A percentile compares a stretch with the other conserved stretches of the same genome.
phyloP scores from a whole-genome alignment of 1,140 invertebrate genomes.

The Achatina immaculata region DNA sequence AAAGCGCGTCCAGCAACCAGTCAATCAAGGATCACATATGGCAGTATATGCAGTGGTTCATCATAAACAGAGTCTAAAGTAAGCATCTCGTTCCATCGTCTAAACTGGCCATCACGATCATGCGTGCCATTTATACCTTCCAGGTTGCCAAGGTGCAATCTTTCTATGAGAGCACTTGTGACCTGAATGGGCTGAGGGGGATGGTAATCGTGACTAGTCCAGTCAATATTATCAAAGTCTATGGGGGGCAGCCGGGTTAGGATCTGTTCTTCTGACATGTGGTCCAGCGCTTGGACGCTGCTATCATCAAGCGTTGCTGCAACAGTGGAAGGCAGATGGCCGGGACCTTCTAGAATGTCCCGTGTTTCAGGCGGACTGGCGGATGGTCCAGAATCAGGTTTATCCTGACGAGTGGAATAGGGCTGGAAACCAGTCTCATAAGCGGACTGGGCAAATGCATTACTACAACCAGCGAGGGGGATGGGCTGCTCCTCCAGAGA shows the following conservation, averaged over 20 bases:
- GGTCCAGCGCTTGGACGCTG: slow-evolving; percentile 11
- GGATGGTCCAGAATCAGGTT: slow-evolving; percentile 31
- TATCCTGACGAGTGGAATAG: slow-evolving; percentile 30
- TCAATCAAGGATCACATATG: slow-evolving; percentile 78
- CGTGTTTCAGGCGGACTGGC: slow-evolving; percentile 26
- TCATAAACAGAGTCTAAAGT: slow-evolving; percentile 79
- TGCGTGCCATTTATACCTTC: slow-evolving; percentile 78
- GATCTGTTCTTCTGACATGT: slow-evolving; percentile 56
- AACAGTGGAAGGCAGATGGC: slow-evolving; percentile 14
- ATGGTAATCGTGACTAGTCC: slow-evolving; percentile 42
- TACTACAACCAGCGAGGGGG: slow-evolving; percentile 26
- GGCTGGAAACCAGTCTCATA: slow-evolving; percentile 37
- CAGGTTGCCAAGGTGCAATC: slow-evolving; percentile 71
- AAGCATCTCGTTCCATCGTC: slow-evolving; percentile 86
- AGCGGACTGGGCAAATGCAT: slow-evolving; percentile 30
- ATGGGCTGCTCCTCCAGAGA: slow-evolving; percentile 31
- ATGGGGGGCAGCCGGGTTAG: slow-evolving; percentile 76
- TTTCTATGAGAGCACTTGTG: slow-evolving; percentile 69
- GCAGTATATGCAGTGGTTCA: slow-evolving; percentile 86
- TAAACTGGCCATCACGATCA: slow-evolving; percentile 77
- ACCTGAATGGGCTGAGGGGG: slow-evolving; percentile 52
- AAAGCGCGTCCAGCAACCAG: background rate
- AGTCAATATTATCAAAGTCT: slow-evolving; percentile 73
- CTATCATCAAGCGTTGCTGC: slow-evolving; percentile 8
- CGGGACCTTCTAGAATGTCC: slow-evolving; percentile 24